Conservation (phyloP, 2,113 vertebrate genomes). For the Arothron firmamentum region DNA sequence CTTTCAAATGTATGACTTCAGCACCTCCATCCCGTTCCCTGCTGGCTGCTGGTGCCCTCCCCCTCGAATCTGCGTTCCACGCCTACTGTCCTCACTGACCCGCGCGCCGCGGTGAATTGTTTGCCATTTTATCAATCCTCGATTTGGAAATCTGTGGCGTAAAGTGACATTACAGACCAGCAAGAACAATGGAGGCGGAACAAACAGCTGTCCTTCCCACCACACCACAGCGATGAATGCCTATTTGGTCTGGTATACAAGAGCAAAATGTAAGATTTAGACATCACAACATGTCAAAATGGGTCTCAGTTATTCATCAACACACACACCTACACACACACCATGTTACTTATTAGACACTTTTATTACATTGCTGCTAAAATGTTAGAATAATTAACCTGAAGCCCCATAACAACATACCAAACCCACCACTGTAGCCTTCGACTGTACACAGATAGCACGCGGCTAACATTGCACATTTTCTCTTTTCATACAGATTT, state of each 20-base stretch:
- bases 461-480: too few species aligned
- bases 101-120: constrained; percentile 38
- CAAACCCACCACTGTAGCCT: too few species aligned
- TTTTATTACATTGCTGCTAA: too few species aligned
- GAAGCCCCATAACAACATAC: too few species aligned
- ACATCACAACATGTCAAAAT: not conserved
- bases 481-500: too few species aligned
- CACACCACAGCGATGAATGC: not conserved
- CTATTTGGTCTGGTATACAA: not conserved
- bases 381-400: too few species aligned
- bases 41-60: not conserved
- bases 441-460: too few species aligned
- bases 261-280: not conserved
- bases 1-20: constrained; percentile 69
- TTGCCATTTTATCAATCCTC: constrained; percentile 39
- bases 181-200: constrained; percentile 17
- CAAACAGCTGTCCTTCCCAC: constrained; percentile 1
- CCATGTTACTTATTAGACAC: too few species aligned
- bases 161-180: constrained; percentile 21
- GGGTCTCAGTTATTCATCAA: not conserved
- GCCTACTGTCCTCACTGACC: constrained; percentile 31
- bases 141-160: constrained; percentile 27
- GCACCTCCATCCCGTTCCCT: constrained; percentile 43
- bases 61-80: not conserved
- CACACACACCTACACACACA: too few species aligned